These are phyloP conservation scores for Gopherus flavomarginatus DNA, from an alignment of 2,113 vertebrate species.

Conservation along the genomic window DNA sequence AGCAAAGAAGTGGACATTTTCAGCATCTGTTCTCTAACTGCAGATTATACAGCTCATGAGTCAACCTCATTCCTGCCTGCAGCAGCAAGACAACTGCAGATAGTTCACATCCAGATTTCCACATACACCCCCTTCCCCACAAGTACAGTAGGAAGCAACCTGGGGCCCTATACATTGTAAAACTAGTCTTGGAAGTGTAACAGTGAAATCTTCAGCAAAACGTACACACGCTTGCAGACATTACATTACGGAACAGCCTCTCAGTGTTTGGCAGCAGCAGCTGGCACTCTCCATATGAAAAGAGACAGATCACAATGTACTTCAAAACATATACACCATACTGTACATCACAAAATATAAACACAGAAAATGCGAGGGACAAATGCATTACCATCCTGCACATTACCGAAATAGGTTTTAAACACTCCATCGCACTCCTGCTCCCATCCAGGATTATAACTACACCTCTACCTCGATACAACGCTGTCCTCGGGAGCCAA, in stretches of 20 bases:
- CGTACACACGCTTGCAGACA: not conserved
- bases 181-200: not conserved
- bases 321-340: not conserved
- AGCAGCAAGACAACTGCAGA: not conserved
- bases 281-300: not conserved
- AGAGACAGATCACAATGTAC: not conserved
- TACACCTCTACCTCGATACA: not conserved
- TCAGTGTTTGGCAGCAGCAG: too few relatives aligned
- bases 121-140: fast-evolving
- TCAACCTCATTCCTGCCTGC: not conserved
- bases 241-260: too few relatives aligned
- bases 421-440: not conserved
- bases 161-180: not conserved
- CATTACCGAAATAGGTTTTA: not conserved
- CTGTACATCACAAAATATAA: not conserved
- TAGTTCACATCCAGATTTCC: not conserved
- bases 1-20: not conserved
- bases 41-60: not conserved
- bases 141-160: not conserved
- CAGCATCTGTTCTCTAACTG: not conserved
- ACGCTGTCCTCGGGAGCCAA: too few relatives aligned
- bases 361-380: not conserved
- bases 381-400: not conserved
- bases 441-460: not conserved
- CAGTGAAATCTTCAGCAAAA: not conserved